phyloP scores from a whole-genome alignment of 2,888 invertebrate genomes.

The Melipona bicolor region DNA sequence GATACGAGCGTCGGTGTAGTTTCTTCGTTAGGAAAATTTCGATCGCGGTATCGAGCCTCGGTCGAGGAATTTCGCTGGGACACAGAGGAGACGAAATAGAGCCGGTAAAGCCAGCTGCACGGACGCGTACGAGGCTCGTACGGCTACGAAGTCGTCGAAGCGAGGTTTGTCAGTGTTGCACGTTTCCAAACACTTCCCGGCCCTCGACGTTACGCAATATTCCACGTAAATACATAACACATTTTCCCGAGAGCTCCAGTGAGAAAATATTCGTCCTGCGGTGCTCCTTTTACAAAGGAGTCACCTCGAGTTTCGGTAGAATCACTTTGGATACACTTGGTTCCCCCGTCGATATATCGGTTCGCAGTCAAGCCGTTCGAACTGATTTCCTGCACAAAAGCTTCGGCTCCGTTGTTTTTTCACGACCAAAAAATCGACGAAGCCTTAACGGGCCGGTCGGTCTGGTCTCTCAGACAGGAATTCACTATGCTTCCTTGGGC shows the following conservation, averaged over 20 bases:
- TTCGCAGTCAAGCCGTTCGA: constrained; percentile 29
- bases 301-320: constrained; percentile 45
- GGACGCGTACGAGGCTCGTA: constrained; percentile 57
- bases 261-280: constrained; percentile 64
- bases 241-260: constrained; percentile 64
- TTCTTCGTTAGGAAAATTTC: constrained; percentile 56
- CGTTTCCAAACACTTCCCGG: constrained; percentile 76
- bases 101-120: constrained; percentile 69
- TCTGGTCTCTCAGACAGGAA: constrained; percentile 62
- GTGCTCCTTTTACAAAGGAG: constrained; percentile 56
- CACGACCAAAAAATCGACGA: constrained; percentile 71
- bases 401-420: constrained; percentile 62
- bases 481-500: constrained; percentile 60
- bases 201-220: constrained; percentile 81
- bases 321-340: constrained; percentile 48
- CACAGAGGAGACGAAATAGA: constrained; percentile 64
- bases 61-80: constrained; percentile 64
- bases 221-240: constrained; percentile 81
- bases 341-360: constrained; percentile 31
- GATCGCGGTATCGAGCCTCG: constrained; percentile 56
- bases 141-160: constrained; percentile 60
- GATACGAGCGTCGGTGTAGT: constrained; percentile 53
- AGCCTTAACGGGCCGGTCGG: constrained; percentile 70
- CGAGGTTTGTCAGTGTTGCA: constrained; percentile 70
- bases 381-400: constrained; percentile 59